Conservation (phyloP, 23 tunicate genomes). For the Trididemnum miniatum region DNA sequence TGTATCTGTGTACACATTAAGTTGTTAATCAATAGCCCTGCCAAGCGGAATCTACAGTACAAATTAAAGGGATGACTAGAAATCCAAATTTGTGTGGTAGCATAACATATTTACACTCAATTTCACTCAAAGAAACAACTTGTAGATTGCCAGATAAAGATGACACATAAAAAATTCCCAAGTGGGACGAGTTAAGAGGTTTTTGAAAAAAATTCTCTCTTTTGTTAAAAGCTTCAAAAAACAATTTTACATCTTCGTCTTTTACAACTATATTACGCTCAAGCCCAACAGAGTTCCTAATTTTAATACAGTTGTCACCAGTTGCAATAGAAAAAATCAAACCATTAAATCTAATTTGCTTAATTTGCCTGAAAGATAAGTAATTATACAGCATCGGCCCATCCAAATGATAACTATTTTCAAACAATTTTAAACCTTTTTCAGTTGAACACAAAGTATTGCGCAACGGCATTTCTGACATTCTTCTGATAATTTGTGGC, state of each 20-base stretch:
- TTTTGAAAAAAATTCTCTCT: neutral
- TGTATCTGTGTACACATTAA: too few relatives aligned
- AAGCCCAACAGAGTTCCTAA: neutral
- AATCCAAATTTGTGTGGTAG: slow-evolving; percentile 29
- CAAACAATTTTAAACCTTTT: neutral
- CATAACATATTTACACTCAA: slow-evolving; percentile 24
- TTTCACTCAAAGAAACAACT: neutral
- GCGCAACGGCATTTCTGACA: slow-evolving; percentile 18
- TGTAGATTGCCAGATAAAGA: slow-evolving; percentile 8
- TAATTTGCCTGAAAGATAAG: neutral
- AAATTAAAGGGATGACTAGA: slow-evolving; percentile 21
- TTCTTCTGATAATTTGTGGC: slow-evolving; percentile 39
- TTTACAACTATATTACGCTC: neutral
- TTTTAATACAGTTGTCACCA: slow-evolving; percentile 10
- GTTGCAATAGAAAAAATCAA: neutral
- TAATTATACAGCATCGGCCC: too few relatives aligned
- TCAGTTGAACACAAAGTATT: neutral
- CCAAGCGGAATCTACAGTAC: too few relatives aligned
- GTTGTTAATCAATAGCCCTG: too few relatives aligned
- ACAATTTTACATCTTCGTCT: neutral
- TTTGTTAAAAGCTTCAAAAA: neutral
- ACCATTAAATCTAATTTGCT: neutral
- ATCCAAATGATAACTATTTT: neutral
- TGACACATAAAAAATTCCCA: slow-evolving; percentile 3
- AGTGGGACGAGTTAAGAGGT: neutral